Conservation (phyloP, 2,797 vertebrate genomes). For the Siniperca undulata region DNA sequence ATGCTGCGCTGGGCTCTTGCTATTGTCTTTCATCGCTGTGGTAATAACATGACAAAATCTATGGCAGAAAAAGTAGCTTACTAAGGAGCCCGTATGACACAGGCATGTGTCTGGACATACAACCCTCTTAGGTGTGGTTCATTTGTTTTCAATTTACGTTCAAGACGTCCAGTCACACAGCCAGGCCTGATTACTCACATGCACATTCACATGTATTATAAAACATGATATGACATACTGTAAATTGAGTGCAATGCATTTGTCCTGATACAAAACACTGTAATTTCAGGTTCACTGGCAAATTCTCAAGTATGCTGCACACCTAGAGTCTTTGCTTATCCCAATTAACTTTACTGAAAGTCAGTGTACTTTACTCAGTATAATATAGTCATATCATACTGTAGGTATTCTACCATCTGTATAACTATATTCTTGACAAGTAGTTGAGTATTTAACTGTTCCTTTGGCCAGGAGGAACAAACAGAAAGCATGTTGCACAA, state of each 20-base stretch:
- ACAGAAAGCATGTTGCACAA: background rate
- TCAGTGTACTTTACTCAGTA: background rate
- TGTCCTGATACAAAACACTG: slow-evolving; percentile 14
- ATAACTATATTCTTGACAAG: background rate
- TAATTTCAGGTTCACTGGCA: background rate
- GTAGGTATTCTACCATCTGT: background rate
- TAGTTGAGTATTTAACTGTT: background rate
- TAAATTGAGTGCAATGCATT: background rate
- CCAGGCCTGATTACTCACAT: background rate
- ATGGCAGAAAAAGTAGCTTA: background rate
- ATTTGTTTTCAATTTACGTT: slow-evolving; percentile 38
- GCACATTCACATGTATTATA: background rate
- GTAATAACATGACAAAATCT: slow-evolving; percentile 31
- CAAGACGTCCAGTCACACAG: background rate
- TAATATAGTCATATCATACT: background rate
- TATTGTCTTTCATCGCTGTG: slow-evolving; percentile 21
- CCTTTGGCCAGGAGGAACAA: background rate
- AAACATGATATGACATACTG: background rate
- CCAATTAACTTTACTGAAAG: background rate
- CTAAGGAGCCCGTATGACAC: background rate
- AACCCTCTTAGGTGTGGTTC: slow-evolving; percentile 33
- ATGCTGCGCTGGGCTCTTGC: slow-evolving; percentile 44
- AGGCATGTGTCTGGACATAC: background rate
- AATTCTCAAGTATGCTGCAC: background rate
- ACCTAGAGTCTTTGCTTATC: background rate